Conservation (phyloP, 2,888 invertebrate genomes). For the Argyresthia albistria region DNA sequence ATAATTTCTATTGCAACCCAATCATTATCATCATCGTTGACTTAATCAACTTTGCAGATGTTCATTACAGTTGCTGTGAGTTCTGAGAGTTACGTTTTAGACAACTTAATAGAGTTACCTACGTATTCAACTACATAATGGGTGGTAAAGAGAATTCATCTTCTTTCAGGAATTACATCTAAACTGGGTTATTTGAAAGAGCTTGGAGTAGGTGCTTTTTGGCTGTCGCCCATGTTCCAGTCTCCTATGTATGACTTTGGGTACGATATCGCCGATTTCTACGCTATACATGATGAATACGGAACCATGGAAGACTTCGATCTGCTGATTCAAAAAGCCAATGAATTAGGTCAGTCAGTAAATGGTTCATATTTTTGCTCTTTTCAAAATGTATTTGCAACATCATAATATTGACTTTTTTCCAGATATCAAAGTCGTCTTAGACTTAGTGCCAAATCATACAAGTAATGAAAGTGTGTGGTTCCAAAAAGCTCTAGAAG, state of each 20-base stretch:
- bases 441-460: constrained; percentile 84
- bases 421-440: constrained; percentile 71
- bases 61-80: no score
- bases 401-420: constrained; percentile 10
- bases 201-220: constrained; percentile 78
- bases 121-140: no score
- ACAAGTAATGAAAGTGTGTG: constrained; percentile 87
- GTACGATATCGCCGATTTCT: constrained; percentile 84
- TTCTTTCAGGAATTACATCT: constrained; percentile 68
- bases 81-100: no score
- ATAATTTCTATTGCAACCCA: no score
- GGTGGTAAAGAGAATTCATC: no score
- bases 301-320: constrained; percentile 83
- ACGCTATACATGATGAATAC: constrained; percentile 77
- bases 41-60: no score
- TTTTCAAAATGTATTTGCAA: no score
- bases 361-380: constrained; percentile 4
- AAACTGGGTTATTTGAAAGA: constrained; percentile 77
- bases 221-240: constrained; percentile 81
- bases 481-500: constrained; percentile 82
- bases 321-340: constrained; percentile 66
- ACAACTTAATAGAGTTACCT: no score
- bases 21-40: no score
- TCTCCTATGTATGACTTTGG: constrained; percentile 89
- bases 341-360: constrained; percentile 45